These are phyloP conservation scores for Gallirallus australis DNA, from an alignment of 2,797 vertebrate species.

Conservation along the genomic window DNA sequence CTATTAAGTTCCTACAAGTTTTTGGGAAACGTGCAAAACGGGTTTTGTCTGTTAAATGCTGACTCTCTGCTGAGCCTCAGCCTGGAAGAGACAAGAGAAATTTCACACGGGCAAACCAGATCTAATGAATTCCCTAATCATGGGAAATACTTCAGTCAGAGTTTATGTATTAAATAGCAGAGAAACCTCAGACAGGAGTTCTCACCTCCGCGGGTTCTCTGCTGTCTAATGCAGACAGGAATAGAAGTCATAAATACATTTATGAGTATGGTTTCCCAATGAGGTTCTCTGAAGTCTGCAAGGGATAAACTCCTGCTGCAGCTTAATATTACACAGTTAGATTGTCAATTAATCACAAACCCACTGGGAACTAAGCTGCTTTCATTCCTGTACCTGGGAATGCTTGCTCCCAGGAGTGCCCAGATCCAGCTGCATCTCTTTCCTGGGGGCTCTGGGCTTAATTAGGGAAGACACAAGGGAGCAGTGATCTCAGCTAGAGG, in stretches of 20 bases:
- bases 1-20: not conserved
- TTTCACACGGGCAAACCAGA: not conserved
- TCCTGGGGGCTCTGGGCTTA: not conserved
- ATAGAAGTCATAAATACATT: not conserved
- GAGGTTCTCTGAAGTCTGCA: not conserved
- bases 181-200: not conserved
- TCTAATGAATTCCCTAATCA: constrained; percentile 1
- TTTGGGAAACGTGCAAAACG: not conserved
- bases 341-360: not conserved
- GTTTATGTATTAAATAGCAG: not conserved
- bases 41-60: constrained; percentile 1
- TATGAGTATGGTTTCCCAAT: not conserved
- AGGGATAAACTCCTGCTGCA: not conserved
- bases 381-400: not conserved
- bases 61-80: not conserved
- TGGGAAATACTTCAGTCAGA: constrained; percentile 52
- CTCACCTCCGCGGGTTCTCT: not conserved
- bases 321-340: not conserved
- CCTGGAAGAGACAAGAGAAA: not conserved
- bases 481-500: not conserved
- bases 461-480: not conserved
- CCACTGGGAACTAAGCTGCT: not conserved
- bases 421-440: not conserved
- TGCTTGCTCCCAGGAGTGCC: not conserved
- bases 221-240: not conserved